phyloP scores from a whole-genome alignment of 2,113 vertebrate species.

The Okapia johnstoni region DNA sequence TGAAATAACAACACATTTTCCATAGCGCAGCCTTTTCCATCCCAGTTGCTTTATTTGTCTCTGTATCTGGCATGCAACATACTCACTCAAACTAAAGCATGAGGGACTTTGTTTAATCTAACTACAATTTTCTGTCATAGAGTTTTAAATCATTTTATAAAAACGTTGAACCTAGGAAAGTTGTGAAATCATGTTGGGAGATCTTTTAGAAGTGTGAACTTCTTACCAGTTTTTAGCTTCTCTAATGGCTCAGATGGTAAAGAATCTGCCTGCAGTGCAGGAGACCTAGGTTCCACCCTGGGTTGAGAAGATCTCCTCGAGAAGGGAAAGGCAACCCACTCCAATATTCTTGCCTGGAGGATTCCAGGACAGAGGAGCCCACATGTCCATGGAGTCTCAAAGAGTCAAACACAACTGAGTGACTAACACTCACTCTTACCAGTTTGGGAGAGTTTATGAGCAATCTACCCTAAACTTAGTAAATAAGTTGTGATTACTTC shows the following conservation, averaged over 20 bases:
- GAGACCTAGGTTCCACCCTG: not conserved
- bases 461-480: not conserved
- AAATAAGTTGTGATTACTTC: not conserved
- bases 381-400: fast-evolving
- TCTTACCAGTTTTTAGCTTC: not conserved
- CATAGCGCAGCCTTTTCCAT: not conserved
- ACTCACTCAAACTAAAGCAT: not conserved
- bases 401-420: not conserved
- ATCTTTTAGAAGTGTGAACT: not conserved
- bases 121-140: not conserved
- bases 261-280: not conserved
- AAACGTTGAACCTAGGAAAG: not conserved
- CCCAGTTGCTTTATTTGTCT: not conserved
- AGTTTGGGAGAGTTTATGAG: not conserved
- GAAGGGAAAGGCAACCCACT: not conserved
- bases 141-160: not conserved
- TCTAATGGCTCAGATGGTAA: not conserved
- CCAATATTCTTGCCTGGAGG: not conserved
- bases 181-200: not conserved
- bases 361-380: not conserved
- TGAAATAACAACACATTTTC: not conserved
- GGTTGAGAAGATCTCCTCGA: not conserved
- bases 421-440: not conserved
- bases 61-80: not conserved
- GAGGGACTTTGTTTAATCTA: not conserved